Conservation (phyloP, 2,113 vertebrate species). For the Etheostoma cragini region DNA sequence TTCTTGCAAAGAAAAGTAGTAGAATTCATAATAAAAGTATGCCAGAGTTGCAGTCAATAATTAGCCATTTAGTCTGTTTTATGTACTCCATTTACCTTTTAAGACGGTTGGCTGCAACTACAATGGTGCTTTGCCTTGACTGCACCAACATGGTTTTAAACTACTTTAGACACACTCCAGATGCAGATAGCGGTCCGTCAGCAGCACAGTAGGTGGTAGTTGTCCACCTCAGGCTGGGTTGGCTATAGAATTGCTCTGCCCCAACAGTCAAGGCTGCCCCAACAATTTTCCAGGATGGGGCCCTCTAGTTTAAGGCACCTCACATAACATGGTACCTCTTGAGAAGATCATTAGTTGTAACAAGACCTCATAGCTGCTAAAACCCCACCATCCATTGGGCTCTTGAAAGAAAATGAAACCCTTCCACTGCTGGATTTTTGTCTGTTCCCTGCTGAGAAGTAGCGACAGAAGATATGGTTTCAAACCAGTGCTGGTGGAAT, state of each 20-base stretch:
- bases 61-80: neutral
- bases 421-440: slow-evolving; percentile 84
- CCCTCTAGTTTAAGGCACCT: slow-evolving; percentile 25
- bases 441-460: slow-evolving; percentile 84
- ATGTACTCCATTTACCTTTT: neutral
- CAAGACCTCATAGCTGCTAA: slow-evolving; percentile 67
- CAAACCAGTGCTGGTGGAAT: slow-evolving; percentile 66
- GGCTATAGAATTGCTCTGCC: slow-evolving; percentile 10
- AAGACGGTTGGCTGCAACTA: neutral
- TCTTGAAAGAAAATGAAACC: slow-evolving; percentile 88
- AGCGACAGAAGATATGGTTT: slow-evolving; percentile 82
- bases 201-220: slow-evolving; percentile 20
- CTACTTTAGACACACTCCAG: neutral
- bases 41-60: neutral
- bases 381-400: slow-evolving; percentile 61
- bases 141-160: neutral
- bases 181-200: slow-evolving; percentile 10
- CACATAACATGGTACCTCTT: slow-evolving; percentile 57
- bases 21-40: no score
- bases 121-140: neutral
- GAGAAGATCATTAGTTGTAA: slow-evolving; percentile 82
- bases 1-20: no score
- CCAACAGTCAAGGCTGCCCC: slow-evolving; percentile 48
- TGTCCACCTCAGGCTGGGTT: slow-evolving; percentile 17
- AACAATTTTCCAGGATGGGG: slow-evolving; percentile 26